These are phyloP conservation scores for Sebastes fasciatus DNA, from an alignment of 2,113 vertebrate species.

Conservation along the genomic window DNA sequence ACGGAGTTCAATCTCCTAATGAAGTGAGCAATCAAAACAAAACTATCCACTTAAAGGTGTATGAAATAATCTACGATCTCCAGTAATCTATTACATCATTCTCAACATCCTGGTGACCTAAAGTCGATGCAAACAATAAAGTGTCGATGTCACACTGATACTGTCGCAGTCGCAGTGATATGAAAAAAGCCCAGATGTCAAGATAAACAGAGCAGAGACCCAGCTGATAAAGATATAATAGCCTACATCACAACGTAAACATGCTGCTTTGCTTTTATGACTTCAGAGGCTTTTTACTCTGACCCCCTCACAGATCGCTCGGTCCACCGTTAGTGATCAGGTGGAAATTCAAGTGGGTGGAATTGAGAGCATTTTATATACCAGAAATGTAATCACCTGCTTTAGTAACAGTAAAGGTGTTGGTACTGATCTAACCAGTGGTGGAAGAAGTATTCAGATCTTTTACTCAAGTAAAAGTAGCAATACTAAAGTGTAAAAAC, in stretches of 20 bases:
- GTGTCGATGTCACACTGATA: slow-evolving; percentile 1
- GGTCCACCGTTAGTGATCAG: neutral
- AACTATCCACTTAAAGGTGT: neutral
- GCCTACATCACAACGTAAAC: neutral
- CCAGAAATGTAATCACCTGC: neutral
- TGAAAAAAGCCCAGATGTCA: neutral
- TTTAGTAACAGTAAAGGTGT: neutral
- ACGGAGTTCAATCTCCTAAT: neutral
- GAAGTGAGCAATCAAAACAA: neutral
- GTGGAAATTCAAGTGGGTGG: neutral
- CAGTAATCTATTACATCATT: neutral
- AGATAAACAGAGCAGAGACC: slow-evolving; percentile 1
- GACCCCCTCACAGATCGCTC: neutral
- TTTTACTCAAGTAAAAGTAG: neutral
- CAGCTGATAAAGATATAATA: neutral
- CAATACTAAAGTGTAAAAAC: neutral
- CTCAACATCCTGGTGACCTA: neutral
- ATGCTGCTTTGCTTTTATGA: neutral
- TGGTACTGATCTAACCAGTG: neutral
- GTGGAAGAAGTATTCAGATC: neutral
- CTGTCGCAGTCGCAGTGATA: neutral
- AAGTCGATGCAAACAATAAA: neutral
- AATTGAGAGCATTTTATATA: neutral
- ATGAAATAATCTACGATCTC: neutral
- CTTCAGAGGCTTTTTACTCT: neutral